Base-by-base conservation (phyloP, 1,140 invertebrate species). In the Whitmania pigra region DNA sequence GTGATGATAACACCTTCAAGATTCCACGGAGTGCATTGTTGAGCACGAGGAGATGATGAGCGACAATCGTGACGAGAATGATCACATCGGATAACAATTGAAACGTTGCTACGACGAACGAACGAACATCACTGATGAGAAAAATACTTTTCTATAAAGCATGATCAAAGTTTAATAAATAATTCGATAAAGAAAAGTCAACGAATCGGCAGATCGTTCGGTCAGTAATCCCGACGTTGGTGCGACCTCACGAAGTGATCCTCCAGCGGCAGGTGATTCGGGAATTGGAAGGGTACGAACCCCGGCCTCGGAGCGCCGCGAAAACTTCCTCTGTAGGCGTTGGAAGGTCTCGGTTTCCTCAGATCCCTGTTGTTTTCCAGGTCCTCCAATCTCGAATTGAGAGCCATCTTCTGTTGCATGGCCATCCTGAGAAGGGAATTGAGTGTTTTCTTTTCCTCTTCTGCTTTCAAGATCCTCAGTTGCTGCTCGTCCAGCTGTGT, bases 401-500 rank as follows among this genome's bases (percentile, higher is more conserved):
- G 85, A 27, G 87, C 87, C 66, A 99, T 85, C 79, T 99, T 99
- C 81, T 99, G 96, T 79, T 97, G 92, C 72, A 99, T 96, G 49
- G 96, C 93, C 77, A 99, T 87, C 66, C 95, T 86, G 53, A 99
- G 83, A 73, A 99, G 85, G 77, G 97, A 94, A 84, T 99, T 99
- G 71, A 99, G 85, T 0, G 96, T 99, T 81, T 97, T 97, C 85
- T 97, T 94, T 80, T 99, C 96, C 76, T 99, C 95, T 82, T 99
- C 95, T 11, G 92, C 93, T 54, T 89, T 89, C 17, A 77, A 72
- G 13, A 82, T 75, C 68, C 80, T 80, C 22, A 80, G 74, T 73
- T 81, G 80, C 43, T 95, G 84, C 83, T 98, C 94, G 80, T 99
- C 96, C 73, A 98, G 89, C 85, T 99, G 93, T n/a, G 95, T 96